Conservation (phyloP, 2,797 vertebrate species). For the Meda fulgida region DNA sequence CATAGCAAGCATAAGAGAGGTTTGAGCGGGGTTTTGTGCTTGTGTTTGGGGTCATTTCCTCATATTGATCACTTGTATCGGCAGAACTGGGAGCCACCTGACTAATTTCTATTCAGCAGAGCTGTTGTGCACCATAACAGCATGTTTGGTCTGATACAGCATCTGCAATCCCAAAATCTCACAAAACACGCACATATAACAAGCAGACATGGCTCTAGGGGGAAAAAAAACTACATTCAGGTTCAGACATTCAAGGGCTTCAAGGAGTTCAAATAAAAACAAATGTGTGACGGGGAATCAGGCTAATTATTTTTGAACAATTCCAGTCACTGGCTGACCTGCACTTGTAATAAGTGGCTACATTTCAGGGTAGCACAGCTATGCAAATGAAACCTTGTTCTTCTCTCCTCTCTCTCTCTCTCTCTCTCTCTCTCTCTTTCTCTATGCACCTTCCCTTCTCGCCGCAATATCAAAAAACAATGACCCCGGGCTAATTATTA, state of each 20-base stretch:
- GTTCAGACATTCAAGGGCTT: constrained; percentile 40
- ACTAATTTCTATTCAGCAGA: constrained; percentile 36
- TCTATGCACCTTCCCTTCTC: constrained; percentile 42
- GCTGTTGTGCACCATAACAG: neutral
- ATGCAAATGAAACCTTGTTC: constrained; percentile 72
- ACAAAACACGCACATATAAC: neutral
- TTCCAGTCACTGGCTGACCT: constrained; percentile 63
- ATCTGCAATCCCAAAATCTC: neutral
- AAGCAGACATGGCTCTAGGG: neutral
- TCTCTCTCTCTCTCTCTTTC: constrained; percentile 13
- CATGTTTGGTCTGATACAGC: neutral
- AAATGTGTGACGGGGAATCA: constrained; percentile 60
- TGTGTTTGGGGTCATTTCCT: constrained; percentile 24
- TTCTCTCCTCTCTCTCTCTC: neutral
- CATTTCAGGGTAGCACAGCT: constrained; percentile 65
- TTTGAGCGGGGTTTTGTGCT: neutral
- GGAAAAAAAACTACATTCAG: constrained; percentile 16
- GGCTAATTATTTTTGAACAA: constrained; percentile 70
- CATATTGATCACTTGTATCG: constrained; percentile 34
- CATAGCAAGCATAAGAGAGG: neutral
- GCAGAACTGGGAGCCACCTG: constrained; percentile 23
- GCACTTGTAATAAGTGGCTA: constrained; percentile 58
- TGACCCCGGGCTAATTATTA: constrained; percentile 76
- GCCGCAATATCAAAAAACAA: constrained; percentile 72
- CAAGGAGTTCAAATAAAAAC: constrained; percentile 19